Conservation (phyloP, 2,113 vertebrate species). For the Oryzias celebensis region DNA sequence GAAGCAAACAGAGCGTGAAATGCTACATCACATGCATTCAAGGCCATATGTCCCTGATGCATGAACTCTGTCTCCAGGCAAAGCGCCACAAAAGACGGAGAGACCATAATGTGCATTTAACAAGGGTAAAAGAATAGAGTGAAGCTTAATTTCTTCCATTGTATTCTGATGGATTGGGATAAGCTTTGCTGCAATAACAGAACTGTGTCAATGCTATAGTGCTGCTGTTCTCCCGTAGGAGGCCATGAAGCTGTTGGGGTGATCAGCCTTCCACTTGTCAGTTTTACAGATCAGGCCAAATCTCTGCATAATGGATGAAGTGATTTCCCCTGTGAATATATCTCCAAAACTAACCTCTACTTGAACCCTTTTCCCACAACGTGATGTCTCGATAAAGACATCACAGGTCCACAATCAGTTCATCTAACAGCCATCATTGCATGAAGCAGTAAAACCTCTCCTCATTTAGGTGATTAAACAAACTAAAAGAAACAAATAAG, state of each 20-base stretch:
- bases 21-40: conserved; percentile 46
- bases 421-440: conserved; percentile 44
- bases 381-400: conserved; percentile 33
- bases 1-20: conserved; percentile 23
- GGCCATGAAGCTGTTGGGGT: conserved; percentile 26
- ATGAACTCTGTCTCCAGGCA: conserved; percentile 31
- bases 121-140: background rate
- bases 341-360: conserved; percentile 22
- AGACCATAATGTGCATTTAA: conserved; percentile 21
- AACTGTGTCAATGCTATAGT: conserved; percentile 1
- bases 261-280: conserved; percentile 29
- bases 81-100: conserved; percentile 3
- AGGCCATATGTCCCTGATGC: conserved; percentile 32
- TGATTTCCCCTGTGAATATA: conserved; percentile 14
- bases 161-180: background rate
- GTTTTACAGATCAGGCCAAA: conserved; percentile 31
- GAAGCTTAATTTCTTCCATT: background rate
- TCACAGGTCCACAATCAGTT: conserved; percentile 22
- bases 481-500: no score
- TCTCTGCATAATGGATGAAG: conserved; percentile 52
- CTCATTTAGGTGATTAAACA: no score
- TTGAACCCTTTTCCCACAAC: conserved; percentile 9
- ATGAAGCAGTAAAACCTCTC: conserved; percentile 19
- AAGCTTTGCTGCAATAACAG: conserved; percentile 4
- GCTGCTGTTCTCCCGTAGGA: conserved; percentile 6